These are phyloP conservation scores for Eurytoma adleriae DNA, from an alignment of 2,888 invertebrate species.

Conservation along the genomic window DNA sequence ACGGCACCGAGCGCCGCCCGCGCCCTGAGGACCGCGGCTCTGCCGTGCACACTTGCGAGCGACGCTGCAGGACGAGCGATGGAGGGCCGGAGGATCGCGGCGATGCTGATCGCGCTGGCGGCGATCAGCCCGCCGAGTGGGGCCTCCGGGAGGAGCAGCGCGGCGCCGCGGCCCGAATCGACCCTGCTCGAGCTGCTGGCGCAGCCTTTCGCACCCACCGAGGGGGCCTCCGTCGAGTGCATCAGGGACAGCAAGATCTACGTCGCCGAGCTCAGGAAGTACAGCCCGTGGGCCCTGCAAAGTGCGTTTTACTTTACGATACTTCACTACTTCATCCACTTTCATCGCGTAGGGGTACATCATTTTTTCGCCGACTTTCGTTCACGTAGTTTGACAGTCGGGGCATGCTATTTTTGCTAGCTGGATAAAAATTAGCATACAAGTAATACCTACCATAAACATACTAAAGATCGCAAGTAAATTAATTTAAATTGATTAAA, in stretches of 20 bases:
- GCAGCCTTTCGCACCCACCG: slow-evolving; percentile 65
- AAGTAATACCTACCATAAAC: no score
- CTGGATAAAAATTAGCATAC: no score
- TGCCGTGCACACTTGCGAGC: no score
- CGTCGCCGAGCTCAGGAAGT: slow-evolving; percentile 61
- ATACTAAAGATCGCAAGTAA: no score
- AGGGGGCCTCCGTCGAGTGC: slow-evolving; percentile 63
- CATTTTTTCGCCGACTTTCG: no score
- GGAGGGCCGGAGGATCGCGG: neutral
- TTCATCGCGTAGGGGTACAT: no score
- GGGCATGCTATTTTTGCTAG: no score
- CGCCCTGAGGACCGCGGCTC: no score
- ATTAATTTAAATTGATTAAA: no score
- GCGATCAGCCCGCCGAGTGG: neutral
- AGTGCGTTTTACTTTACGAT: slow-evolving; percentile 65
- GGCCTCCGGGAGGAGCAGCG: neutral
- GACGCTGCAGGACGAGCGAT: neutral
- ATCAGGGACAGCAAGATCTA: slow-evolving; percentile 64
- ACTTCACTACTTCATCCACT: no score
- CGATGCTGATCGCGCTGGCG: neutral
- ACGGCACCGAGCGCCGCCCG: no score
- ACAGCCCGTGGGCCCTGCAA: slow-evolving; percentile 69
- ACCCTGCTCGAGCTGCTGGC: slow-evolving; percentile 62
- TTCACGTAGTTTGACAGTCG: no score
- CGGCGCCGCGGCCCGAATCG: slow-evolving; percentile 61